Evolutionary conservation across 30 jellyfish, hydroid and myxozoan species (phyloP).

Genomic region (Hydractinia symbiolongicarpus): DNA sequence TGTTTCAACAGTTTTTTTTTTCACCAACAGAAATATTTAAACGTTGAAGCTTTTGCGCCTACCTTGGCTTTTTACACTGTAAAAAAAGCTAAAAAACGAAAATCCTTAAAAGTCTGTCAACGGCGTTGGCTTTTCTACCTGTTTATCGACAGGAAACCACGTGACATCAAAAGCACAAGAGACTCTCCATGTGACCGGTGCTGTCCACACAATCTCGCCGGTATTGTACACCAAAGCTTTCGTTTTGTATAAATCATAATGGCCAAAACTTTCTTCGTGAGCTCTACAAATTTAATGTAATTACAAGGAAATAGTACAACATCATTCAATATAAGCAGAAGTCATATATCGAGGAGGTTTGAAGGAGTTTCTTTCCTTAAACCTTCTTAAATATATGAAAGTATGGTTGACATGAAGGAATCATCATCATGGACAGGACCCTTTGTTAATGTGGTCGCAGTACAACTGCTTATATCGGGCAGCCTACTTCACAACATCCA

Average conservation of each 20-base stretch:
- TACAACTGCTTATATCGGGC: too few species aligned
- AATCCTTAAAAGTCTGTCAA: neutral
- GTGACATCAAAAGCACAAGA: constrained; percentile 58
- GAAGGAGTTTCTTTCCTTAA: too few species aligned
- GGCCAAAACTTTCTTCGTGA: constrained; percentile 34
- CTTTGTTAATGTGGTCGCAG: too few species aligned
- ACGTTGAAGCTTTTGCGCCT: neutral
- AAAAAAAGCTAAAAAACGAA: neutral
- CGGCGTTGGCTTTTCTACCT: neutral
- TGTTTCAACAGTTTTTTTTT: too few species aligned
- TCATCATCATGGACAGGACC: too few species aligned
- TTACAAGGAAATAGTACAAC: too few species aligned
- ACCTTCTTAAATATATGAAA: too few species aligned
- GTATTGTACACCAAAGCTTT: constrained; percentile 22
- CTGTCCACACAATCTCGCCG: constrained; percentile 56
- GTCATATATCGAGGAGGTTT: too few species aligned
- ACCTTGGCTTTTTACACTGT: neutral
- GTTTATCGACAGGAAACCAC: constrained; percentile 70
- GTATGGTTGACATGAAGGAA: neutral
- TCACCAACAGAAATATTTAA: neutral
- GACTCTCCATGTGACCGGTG: constrained; percentile 52
- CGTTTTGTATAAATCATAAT: constrained; percentile 52
- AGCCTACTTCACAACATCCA: too few species aligned
- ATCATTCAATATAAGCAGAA: too few species aligned
- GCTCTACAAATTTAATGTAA: constrained; percentile 18